Evolutionary conservation across 2,797 vertebrate species (phyloP).

Genomic region (Schizothorax lantsangensis): DNA sequence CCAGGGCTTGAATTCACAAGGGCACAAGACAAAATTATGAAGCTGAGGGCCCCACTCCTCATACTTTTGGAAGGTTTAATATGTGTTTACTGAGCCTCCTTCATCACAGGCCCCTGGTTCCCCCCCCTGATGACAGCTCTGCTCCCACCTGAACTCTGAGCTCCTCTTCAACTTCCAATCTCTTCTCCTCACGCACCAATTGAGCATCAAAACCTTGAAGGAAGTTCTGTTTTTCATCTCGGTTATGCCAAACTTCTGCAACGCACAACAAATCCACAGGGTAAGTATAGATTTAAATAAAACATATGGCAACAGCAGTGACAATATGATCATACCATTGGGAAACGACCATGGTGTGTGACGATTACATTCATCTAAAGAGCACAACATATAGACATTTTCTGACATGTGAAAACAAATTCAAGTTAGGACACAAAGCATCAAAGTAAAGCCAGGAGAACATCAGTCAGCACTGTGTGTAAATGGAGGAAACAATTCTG

Average conservation of each 20-base stretch:
- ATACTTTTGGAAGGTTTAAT: background rate
- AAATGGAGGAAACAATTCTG: conserved; percentile 43
- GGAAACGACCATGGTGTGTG: background rate
- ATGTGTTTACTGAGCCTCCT: background rate
- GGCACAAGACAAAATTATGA: background rate
- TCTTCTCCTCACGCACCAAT: conserved; percentile 80
- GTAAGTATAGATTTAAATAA: conserved; percentile 12
- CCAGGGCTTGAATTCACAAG: background rate
- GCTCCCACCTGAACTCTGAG: conserved; percentile 82
- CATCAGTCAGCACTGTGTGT: conserved; percentile 28
- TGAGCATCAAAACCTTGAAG: conserved; percentile 79
- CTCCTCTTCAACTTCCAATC: conserved; percentile 83
- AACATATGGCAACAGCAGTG: background rate
- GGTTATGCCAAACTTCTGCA: conserved; percentile 82
- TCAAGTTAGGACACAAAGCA: background rate
- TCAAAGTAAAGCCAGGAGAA: conserved; percentile 26
- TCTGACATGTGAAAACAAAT: conserved; percentile 39
- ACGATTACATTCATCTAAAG: conserved; percentile 3
- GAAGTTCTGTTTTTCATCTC: conserved; percentile 79
- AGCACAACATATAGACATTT: conserved; percentile 10
- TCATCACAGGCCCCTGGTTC: background rate
- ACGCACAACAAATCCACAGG: conserved; percentile 46
- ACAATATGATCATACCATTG: background rate
- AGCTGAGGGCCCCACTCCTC: conserved; percentile 1
- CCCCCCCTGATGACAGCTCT: conserved; percentile 32